A percentile compares a stretch with the other conserved stretches of the same genome.
Evolutionary conservation across 2,797 vertebrate species (phyloP).

Genomic region (Melanotaenia trifasciata): DNA sequence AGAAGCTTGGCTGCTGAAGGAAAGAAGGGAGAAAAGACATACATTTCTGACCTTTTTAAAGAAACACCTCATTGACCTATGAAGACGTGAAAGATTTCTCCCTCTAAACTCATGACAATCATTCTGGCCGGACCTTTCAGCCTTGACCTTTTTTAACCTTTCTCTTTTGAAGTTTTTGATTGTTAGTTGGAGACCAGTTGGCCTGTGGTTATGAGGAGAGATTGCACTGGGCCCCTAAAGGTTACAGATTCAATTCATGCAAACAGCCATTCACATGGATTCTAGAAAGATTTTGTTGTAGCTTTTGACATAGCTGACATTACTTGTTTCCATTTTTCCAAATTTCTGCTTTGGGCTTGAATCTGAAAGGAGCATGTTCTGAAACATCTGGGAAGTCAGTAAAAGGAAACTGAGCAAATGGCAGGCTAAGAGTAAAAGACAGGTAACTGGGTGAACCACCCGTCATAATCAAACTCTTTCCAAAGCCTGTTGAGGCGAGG

Average conservation of each 20-base stretch:
- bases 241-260: constrained; percentile 22
- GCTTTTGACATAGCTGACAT: constrained; percentile 10
- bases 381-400: background rate
- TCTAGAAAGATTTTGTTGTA: background rate
- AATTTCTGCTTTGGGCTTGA: background rate
- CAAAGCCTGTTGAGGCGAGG: too few species aligned
- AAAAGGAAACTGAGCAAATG: background rate
- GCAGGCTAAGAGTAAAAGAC: background rate
- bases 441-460: background rate
- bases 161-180: constrained; percentile 34
- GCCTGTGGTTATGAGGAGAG: constrained; percentile 21
- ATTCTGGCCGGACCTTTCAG: constrained; percentile 44
- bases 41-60: constrained; percentile 71
- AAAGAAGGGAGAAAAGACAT: constrained; percentile 15
- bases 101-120: constrained; percentile 54
- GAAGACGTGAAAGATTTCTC: constrained; percentile 44
- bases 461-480: background rate
- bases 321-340: background rate
- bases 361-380: background rate
- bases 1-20: constrained; percentile 18
- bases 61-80: constrained; percentile 66
- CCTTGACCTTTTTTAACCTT: constrained; percentile 68
- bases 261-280: background rate
- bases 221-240: constrained; percentile 14
- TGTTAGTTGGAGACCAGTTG: constrained; percentile 33